Base-by-base conservation (phyloP, 2,113 vertebrate genomes). In the Micromys minutus region DNA sequence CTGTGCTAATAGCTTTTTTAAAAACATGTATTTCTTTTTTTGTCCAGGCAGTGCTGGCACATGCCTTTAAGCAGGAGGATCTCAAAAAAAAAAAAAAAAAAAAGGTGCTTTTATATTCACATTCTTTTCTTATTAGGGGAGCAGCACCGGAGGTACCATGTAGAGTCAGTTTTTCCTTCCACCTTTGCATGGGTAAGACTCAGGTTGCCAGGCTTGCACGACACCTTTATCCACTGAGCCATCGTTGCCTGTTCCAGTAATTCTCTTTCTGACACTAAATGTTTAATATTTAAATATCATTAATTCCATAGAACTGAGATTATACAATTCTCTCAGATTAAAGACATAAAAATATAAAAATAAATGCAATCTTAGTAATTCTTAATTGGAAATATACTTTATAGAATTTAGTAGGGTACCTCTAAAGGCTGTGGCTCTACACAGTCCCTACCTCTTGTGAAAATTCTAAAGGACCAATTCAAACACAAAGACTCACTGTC, bases 251-350 rank as follows among this genome's bases (percentile, higher is more conserved):
- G 21, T 39, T 47, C 31, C 17, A 57, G 15, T n/a, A 55, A 63
- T 29, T 94, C 42, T 90, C 77, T 91, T 87, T 36, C 71, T 90
- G 13, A 24, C 57, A 91, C 59, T n/a, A 87, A 65, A 13, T 42
- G n/a, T 94, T 94, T 72, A 88, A 72, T 42, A 59, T 92, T 95
- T 75, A 96, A 94, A 80, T 61, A 94, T 81, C 93, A 93, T 16
- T 85, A 65, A 90, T 55, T 94, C 83, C 55, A 95, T 69, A 42
- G 55, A 95, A 83, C n/a, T 85, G 11, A 96, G 45, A 89, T 29
- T 89, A 13, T 4, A 71, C 42, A 57, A 36, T 52, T 77, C 34
- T 93, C 52, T 91, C 52, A 80, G 36, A 75, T 47, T 94, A 84
- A 96, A 77, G n/a, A 85, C 8, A 94, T 26, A 79, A 93, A 96